phyloP scores from a whole-genome alignment of 2,113 vertebrate genomes.

The Microtus ochrogaster region DNA sequence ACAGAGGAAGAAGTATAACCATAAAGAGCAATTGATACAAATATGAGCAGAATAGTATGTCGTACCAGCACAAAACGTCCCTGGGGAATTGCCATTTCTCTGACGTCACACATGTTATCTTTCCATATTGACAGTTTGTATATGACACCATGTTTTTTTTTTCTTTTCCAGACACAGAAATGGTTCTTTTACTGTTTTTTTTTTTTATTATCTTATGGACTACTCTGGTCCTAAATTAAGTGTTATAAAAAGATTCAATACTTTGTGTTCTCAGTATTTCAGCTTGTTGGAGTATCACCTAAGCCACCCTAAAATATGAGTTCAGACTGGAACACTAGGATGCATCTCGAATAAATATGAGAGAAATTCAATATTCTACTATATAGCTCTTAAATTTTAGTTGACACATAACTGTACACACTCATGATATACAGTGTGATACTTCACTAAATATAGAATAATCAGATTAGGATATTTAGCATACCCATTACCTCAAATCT shows the following conservation, averaged over 20 bases:
- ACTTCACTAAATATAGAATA: background rate
- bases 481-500: background rate
- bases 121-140: background rate
- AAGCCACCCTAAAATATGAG: background rate
- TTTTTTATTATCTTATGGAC: background rate
- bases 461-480: background rate
- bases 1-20: background rate
- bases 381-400: background rate
- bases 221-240: constrained; percentile 9
- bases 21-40: background rate
- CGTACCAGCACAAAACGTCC: fast-evolving
- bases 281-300: background rate
- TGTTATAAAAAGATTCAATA: constrained; percentile 37
- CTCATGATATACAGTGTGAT: background rate
- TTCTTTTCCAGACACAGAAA: background rate
- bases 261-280: background rate
- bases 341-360: background rate
- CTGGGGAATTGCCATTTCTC: background rate
- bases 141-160: background rate
- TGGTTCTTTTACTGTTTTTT: background rate
- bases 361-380: background rate
- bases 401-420: background rate
- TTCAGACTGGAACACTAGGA: background rate
- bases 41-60: background rate
- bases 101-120: background rate